phyloP scores from a whole-genome alignment of 2,888 invertebrate genomes.

The Trypoxylon attenuatum region DNA sequence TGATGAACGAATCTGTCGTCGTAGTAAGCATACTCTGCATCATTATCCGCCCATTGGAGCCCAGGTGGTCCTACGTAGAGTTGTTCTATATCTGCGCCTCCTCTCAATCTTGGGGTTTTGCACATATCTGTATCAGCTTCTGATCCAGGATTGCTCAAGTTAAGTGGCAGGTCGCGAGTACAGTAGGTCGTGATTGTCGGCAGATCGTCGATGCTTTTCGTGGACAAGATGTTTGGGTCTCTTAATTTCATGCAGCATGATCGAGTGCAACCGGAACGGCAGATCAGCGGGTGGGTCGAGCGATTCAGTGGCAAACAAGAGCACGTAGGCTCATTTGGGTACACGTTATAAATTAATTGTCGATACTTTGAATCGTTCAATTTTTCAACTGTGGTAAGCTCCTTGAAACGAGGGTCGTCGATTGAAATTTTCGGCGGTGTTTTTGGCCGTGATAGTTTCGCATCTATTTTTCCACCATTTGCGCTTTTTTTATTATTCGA shows the following conservation, averaged over 20 bases:
- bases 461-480: background rate
- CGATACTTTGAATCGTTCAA: conserved; percentile 63
- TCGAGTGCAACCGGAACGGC: conserved; percentile 54
- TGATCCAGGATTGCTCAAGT: background rate
- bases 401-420: conserved; percentile 54
- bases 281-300: conserved; percentile 40
- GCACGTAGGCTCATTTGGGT: conserved; percentile 63
- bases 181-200: conserved; percentile 38
- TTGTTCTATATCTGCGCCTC: conserved; percentile 49
- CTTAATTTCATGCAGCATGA: conserved; percentile 56
- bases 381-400: conserved; percentile 64
- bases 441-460: conserved; percentile 41
- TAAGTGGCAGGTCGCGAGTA: conserved; percentile 26
- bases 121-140: conserved; percentile 16
- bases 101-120: conserved; percentile 48
- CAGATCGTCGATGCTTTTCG: background rate
- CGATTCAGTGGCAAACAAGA: conserved; percentile 40
- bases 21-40: conserved; percentile 40
- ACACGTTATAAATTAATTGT: conserved; percentile 55
- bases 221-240: conserved; percentile 22
- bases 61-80: conserved; percentile 6
- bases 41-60: conserved; percentile 20
- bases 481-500: background rate
- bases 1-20: conserved; percentile 14
- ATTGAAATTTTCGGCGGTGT: conserved; percentile 51